phyloP scores from a whole-genome alignment of 1,140 invertebrate species.

The Radopholus similis region DNA sequence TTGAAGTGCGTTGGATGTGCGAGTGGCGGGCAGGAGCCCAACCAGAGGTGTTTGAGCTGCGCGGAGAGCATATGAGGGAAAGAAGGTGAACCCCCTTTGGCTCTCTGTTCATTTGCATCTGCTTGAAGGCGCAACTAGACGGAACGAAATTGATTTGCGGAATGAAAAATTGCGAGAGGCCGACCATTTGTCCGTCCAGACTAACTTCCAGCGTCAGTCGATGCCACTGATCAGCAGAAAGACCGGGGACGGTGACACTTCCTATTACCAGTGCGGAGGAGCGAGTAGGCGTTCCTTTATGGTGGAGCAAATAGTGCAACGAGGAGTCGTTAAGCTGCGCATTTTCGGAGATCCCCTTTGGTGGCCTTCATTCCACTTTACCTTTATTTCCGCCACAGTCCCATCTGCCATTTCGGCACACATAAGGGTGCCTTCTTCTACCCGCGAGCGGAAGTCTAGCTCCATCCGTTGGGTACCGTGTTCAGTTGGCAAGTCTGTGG shows the following conservation, averaged over 20 bases:
- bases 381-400: background rate
- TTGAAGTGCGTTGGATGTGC: background rate
- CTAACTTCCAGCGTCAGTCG: background rate
- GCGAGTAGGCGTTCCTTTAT: too few relatives aligned
- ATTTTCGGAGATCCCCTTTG: background rate
- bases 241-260: background rate
- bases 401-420: background rate
- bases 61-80: background rate
- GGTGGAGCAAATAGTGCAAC: background rate
- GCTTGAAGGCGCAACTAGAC: background rate
- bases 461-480: background rate
- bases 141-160: background rate
- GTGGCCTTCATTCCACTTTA: too few relatives aligned
- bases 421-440: background rate
- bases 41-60: background rate
- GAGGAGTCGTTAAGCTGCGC: background rate
- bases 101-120: background rate
- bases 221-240: background rate
- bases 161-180: background rate
- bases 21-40: background rate
- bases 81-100: background rate
- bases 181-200: background rate
- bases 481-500: background rate
- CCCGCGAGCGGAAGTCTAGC: background rate
- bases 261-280: background rate